Evolutionary conservation across 2,797 vertebrate genomes (phyloP).

Genomic region (Anniella stebbinsi): DNA sequence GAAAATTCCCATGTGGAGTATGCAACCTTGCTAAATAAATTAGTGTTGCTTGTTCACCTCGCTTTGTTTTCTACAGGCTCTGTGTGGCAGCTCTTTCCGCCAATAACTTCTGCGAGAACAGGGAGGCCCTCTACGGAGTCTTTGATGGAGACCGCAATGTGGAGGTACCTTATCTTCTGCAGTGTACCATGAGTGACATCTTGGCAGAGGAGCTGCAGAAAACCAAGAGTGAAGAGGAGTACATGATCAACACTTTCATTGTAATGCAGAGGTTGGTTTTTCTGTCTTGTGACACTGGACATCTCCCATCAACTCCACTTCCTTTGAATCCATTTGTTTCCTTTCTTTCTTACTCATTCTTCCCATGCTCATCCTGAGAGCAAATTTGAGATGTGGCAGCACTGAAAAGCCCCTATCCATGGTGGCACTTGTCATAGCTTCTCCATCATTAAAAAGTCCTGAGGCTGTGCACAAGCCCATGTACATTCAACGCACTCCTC

Average conservation of each 20-base stretch:
- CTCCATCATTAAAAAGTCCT: neutral
- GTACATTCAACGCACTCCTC: neutral
- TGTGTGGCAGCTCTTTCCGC: constrained; percentile 95
- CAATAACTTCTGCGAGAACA: constrained; percentile 94
- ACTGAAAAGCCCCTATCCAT: neutral
- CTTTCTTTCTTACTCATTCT: neutral
- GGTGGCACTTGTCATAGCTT: neutral
- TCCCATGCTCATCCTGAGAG: neutral
- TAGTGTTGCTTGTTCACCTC: neutral
- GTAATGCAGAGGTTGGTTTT: constrained; percentile 92
- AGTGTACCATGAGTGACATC: constrained; percentile 98
- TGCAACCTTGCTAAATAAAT: neutral
- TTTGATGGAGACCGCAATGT: constrained; percentile 98
- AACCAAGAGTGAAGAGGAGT: constrained; percentile 93
- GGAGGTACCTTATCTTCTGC: constrained; percentile 94
- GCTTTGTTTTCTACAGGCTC: constrained; percentile 78
- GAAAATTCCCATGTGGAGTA: neutral
- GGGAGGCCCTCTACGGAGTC: constrained; percentile 95
- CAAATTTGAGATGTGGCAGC: neutral
- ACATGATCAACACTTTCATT: constrained; percentile 97
- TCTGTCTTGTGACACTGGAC: no score
- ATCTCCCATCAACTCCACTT: no score
- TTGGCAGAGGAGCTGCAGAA: constrained; percentile 95
- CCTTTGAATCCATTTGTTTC: neutral
- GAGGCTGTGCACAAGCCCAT: neutral